These are phyloP conservation scores for Microcaecilia unicolor DNA, from an alignment of 2,797 vertebrate genomes.

Conservation along the genomic window DNA sequence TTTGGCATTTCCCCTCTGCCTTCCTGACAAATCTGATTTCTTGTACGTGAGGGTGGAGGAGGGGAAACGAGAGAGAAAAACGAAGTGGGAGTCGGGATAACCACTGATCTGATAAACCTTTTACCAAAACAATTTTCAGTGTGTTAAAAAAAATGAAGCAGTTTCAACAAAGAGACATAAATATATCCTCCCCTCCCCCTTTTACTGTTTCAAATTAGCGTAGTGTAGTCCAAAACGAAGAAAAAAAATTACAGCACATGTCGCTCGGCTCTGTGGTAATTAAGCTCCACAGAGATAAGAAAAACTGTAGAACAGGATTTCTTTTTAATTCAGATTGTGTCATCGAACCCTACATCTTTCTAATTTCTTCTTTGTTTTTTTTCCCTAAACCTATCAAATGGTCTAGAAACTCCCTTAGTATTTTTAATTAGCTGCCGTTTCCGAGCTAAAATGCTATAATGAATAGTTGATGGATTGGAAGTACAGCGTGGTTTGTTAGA, in stretches of 20 bases:
- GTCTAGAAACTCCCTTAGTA: constrained; percentile 48
- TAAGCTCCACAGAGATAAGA: constrained; percentile 34
- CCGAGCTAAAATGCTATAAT: constrained; percentile 63
- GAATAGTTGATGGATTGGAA: constrained; percentile 58
- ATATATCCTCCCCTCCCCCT: too few species aligned
- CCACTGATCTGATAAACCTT: constrained; percentile 31
- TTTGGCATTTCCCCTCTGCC: constrained; percentile 64
- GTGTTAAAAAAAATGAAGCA: too few species aligned
- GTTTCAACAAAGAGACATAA: too few species aligned
- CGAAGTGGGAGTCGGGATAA: constrained; percentile 15
- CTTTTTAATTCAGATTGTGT: constrained; percentile 11
- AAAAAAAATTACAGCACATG: constrained; percentile 25
- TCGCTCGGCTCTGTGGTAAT: constrained; percentile 48
- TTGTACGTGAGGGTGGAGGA: constrained; percentile 48
- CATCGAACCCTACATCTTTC: constrained; percentile 33
- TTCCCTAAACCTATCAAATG: constrained; percentile 28
- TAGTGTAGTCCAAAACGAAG: constrained; percentile 8
- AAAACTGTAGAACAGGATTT: constrained; percentile 34
- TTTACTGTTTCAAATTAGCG: too few species aligned
- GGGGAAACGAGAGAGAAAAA: neutral
- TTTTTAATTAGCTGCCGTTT: constrained; percentile 69
- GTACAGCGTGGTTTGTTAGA: constrained; percentile 38
- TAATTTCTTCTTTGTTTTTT: constrained; percentile 17
- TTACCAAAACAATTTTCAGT: constrained; percentile 36
- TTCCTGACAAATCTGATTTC: constrained; percentile 68